phyloP scores from a whole-genome alignment of 2,888 invertebrate genomes.

The Brassicogethes aeneus region DNA sequence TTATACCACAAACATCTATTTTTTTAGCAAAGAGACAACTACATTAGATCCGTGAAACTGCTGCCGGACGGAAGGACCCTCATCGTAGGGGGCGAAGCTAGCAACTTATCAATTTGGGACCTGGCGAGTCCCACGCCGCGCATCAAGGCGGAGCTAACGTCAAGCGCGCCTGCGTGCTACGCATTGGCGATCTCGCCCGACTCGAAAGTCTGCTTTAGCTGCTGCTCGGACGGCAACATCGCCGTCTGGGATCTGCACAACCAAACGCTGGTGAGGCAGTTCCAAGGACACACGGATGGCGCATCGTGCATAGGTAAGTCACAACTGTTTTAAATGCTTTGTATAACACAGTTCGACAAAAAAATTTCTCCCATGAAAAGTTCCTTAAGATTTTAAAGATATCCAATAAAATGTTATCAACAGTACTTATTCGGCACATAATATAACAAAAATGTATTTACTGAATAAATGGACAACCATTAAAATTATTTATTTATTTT shows the following conservation, averaged over 20 bases:
- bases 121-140: slow-evolving; percentile 83
- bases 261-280: slow-evolving; percentile 85
- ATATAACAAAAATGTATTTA: too few species aligned
- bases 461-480: too few species aligned
- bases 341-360: too few species aligned
- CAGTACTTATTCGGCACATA: too few species aligned
- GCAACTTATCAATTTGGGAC: slow-evolving; percentile 94
- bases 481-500: too few species aligned
- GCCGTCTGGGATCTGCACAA: slow-evolving; percentile 93
- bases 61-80: slow-evolving; percentile 89
- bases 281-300: slow-evolving; percentile 95
- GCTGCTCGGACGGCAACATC: slow-evolving; percentile 97
- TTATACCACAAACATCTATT: too few species aligned
- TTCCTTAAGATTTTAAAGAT: too few species aligned
- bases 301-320: too few species aligned
- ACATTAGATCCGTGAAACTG: slow-evolving; percentile 91
- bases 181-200: slow-evolving; percentile 95
- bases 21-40: slow-evolving; percentile 83
- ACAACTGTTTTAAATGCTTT: too few species aligned
- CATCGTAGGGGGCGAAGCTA: slow-evolving; percentile 94
- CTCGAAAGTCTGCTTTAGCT: slow-evolving; percentile 96
- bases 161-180: slow-evolving; percentile 94
- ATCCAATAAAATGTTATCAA: too few species aligned
- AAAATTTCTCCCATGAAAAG: too few species aligned
- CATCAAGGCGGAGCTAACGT: slow-evolving; percentile 83